Percentiles rank a stretch among this genome's conserved stretches.
Evolutionary conservation across 2,797 vertebrate species (phyloP).

Genomic region (Moxostoma hubbsi): DNA sequence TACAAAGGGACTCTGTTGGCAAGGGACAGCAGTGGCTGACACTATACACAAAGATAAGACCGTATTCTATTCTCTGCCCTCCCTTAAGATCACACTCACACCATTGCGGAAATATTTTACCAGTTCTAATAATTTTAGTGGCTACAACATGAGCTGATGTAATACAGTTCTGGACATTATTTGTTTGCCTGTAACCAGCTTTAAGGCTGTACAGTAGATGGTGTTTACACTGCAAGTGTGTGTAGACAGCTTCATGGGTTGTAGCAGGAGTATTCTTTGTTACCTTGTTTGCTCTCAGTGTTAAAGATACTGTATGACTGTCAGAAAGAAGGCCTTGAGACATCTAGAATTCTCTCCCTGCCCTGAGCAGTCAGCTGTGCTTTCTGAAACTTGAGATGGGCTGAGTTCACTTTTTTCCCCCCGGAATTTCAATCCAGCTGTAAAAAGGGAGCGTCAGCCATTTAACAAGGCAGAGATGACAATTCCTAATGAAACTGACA

Average conservation of each 20-base stretch:
- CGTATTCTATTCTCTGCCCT: conserved; percentile 9
- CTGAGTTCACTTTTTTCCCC: not conserved
- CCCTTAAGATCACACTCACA: conserved; percentile 13
- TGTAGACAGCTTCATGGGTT: not conserved
- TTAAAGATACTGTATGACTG: not conserved
- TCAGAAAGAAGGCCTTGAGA: not conserved
- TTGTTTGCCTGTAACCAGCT: not conserved
- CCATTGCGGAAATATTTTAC: not conserved
- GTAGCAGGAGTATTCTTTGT: not conserved
- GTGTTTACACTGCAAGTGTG: not conserved
- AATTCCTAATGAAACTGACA: not conserved
- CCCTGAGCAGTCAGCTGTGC: conserved; percentile 7
- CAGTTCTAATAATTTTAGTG: not conserved
- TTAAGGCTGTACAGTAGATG: not conserved
- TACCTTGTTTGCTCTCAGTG: not conserved
- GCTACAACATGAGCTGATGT: not conserved
- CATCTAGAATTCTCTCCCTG: not conserved
- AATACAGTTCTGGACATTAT: not conserved
- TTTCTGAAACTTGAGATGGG: conserved; percentile 15
- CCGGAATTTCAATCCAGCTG: conserved; percentile 17
- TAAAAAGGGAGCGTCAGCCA: conserved; percentile 3
- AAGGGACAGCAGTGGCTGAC: conserved; percentile 40
- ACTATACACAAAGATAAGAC: conserved; percentile 18
- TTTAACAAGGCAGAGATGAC: conserved; percentile 6
- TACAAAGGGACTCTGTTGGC: conserved; percentile 41